Evolutionary conservation across 2,113 vertebrate genomes (phyloP).

Genomic region (Oncorhynchus tshawytscha): DNA sequence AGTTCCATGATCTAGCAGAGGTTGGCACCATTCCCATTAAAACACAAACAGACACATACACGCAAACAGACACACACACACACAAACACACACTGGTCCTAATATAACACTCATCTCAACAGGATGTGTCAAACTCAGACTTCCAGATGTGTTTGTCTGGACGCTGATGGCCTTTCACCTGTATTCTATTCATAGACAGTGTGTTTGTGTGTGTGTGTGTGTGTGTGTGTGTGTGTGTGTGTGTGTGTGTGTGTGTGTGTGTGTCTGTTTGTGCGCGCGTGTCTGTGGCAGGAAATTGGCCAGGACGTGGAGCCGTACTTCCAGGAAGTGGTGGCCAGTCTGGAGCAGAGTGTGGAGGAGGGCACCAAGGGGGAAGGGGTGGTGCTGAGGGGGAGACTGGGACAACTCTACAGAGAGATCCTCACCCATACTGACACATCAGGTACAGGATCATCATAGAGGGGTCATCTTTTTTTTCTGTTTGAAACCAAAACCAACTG

Average conservation of each 20-base stretch:
- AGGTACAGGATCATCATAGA: conserved; percentile 48
- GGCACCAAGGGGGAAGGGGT: conserved; percentile 26
- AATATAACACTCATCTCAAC: conserved; percentile 43
- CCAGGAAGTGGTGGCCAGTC: conserved; percentile 76
- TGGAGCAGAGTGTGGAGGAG: conserved; percentile 69
- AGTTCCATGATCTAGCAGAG: no score
- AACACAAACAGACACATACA: background rate
- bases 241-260: conserved; percentile 37
- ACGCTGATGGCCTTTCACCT: conserved; percentile 36
- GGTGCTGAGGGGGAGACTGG: conserved; percentile 65
- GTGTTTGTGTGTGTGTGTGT: conserved; percentile 20
- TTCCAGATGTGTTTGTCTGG: background rate
- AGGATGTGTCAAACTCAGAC: conserved; percentile 11
- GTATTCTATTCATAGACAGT: conserved; percentile 48
- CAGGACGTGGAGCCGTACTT: conserved; percentile 76
- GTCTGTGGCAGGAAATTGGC: conserved; percentile 71
- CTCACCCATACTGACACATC: conserved; percentile 46
- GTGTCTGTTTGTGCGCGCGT: conserved; percentile 25
- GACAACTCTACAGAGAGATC: conserved; percentile 76
- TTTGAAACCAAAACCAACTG: no score
- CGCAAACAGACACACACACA: background rate
- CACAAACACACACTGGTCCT: conserved; percentile 15
- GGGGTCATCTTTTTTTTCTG: no score
- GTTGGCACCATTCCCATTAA: no score
- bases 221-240: conserved; percentile 25